phyloP scores from a whole-genome alignment of 1,140 invertebrate genomes.

The Lucilia sericata region DNA sequence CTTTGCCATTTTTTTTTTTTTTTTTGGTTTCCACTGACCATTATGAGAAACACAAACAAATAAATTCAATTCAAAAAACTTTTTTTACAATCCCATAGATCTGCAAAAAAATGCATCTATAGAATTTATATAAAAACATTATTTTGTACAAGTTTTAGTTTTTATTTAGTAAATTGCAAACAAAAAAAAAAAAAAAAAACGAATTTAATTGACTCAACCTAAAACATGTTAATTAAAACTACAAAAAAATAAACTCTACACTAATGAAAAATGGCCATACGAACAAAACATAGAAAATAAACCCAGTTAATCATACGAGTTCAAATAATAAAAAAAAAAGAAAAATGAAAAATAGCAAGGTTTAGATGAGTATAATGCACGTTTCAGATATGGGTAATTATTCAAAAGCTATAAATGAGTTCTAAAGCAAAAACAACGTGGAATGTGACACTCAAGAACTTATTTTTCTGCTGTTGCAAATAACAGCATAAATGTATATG shows the following conservation, averaged over 20 bases:
- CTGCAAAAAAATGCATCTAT: too few relatives aligned
- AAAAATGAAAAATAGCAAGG: background rate
- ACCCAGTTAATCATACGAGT: background rate
- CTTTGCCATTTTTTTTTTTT: background rate
- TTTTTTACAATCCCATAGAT: too few relatives aligned
- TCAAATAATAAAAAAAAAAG: background rate
- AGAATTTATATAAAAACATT: background rate
- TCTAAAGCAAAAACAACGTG: too few relatives aligned
- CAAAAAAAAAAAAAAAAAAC: background rate
- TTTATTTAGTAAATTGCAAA: too few relatives aligned
- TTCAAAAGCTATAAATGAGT: too few relatives aligned
- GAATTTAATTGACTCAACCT: background rate
- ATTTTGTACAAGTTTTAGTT: too few relatives aligned
- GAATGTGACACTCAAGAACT: too few relatives aligned
- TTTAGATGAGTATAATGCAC: background rate
- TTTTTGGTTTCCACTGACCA: background rate
- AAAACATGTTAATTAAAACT: conserved; percentile 19
- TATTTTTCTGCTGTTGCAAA: too few relatives aligned
- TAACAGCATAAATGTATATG: too few relatives aligned
- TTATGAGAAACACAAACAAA: background rate
- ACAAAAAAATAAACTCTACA: background rate
- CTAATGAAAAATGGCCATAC: background rate
- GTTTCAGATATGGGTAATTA: too few relatives aligned
- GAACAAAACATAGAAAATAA: background rate
- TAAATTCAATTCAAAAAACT: background rate